A percentile compares a stretch with the other conserved stretches of the same genome.
phyloP scores from a whole-genome alignment of 2,113 vertebrate genomes.

The Mellivora capensis region DNA sequence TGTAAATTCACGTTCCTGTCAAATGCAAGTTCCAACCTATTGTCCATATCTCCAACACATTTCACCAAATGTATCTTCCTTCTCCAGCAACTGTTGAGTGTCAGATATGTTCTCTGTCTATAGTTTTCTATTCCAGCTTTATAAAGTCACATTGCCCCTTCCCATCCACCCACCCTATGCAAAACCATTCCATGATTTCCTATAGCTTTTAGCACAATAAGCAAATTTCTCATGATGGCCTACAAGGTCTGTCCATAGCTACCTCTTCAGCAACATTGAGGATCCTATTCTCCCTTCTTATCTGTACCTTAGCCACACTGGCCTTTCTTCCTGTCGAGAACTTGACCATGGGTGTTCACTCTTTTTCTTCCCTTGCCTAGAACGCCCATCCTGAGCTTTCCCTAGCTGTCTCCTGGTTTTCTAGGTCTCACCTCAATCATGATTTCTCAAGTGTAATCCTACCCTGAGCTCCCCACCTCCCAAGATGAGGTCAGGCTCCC shows the following conservation, averaged over 20 bases:
- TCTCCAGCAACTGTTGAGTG: background rate
- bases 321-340: background rate
- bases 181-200: background rate
- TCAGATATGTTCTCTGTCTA: background rate
- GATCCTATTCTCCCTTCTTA: background rate
- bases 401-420: background rate
- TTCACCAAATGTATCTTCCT: background rate
- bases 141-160: background rate
- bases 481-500: background rate
- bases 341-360: background rate
- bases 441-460: background rate
- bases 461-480: background rate
- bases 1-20: background rate
- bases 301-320: background rate
- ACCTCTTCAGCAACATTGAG: background rate
- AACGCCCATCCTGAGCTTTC: background rate
- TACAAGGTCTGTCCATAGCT: background rate
- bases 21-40: background rate
- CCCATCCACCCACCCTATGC: background rate
- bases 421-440: background rate
- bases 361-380: background rate
- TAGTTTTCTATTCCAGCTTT: background rate
- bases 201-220: background rate
- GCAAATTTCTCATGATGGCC: background rate
- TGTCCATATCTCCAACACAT: background rate